Percentiles rank a stretch among this genome's conserved stretches.
Conservation (phyloP, 92 coral and sea anemone species). For the Zoanthus gigantus region DNA sequence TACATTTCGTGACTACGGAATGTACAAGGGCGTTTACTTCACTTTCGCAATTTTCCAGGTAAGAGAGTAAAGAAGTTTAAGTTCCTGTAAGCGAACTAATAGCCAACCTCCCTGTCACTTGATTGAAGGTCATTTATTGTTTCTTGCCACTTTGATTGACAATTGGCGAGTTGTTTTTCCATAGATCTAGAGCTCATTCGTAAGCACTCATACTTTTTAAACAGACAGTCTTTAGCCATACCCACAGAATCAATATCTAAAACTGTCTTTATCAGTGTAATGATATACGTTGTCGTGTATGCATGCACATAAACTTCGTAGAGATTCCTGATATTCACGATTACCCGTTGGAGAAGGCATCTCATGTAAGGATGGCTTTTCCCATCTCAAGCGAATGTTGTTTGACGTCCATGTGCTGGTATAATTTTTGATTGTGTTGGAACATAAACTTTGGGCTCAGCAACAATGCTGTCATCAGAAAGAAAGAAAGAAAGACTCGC, state of each 20-base stretch:
- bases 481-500: too few relatives aligned
- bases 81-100: slow-evolving; percentile 34
- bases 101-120: background rate
- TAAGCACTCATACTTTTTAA: too few relatives aligned
- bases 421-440: slow-evolving; percentile 47
- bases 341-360: too few relatives aligned
- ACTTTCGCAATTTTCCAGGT: slow-evolving; percentile 9
- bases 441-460: background rate
- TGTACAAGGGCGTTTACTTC: slow-evolving; percentile 16
- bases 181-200: too few relatives aligned
- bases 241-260: too few relatives aligned
- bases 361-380: background rate
- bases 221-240: too few relatives aligned
- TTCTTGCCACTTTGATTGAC: too few relatives aligned
- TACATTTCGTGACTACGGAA: slow-evolving; percentile 32
- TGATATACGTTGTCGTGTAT: background rate
- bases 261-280: background rate
- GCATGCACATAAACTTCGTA: background rate
- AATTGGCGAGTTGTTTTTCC: too few relatives aligned
- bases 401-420: slow-evolving; percentile 59
- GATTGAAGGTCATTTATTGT: too few relatives aligned
- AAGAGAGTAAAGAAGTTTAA: slow-evolving; percentile 2
- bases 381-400: background rate
- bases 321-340: background rate
- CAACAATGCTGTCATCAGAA: slow-evolving; percentile 57